Percentiles rank a stretch among this genome's conserved stretches.
phyloP scores from a whole-genome alignment of 2,113 vertebrate species.

The Synodontis membranacea region DNA sequence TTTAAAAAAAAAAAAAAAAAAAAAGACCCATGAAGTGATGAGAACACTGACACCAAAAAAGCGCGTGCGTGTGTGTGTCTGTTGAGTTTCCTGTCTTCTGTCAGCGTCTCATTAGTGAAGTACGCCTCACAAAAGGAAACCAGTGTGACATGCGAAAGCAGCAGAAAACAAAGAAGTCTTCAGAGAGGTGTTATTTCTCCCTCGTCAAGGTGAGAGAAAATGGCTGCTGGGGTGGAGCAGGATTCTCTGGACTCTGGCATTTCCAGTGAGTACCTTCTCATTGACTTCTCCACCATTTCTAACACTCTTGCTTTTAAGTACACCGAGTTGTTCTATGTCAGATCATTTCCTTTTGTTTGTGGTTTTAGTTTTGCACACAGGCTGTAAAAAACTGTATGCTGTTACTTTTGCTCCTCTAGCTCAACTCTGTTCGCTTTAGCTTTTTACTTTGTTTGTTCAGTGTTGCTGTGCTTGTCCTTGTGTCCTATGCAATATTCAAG shows the following conservation, averaged over 20 bases:
- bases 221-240: constrained; percentile 36
- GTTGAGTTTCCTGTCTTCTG: constrained; percentile 62
- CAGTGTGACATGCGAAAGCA: constrained; percentile 25
- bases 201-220: constrained; percentile 22
- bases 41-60: not conserved
- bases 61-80: not conserved
- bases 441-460: not conserved
- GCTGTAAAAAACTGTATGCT: not conserved
- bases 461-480: not conserved
- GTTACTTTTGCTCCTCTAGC: not conserved
- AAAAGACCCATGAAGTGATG: not conserved
- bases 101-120: constrained; percentile 15
- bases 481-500: not conserved
- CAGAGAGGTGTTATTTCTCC: constrained; percentile 16
- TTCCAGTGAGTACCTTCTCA: constrained; percentile 48
- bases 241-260: constrained; percentile 32
- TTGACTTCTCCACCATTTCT: not conserved
- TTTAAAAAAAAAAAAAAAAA: not conserved
- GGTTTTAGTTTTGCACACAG: not conserved
- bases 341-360: not conserved
- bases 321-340: not conserved
- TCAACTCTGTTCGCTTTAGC: not conserved
- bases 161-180: constrained; percentile 21
- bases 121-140: constrained; percentile 58
- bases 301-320: not conserved